Evolutionary conservation across 2,888 invertebrate genomes (phyloP).

Genomic region (Leucophenga montana): DNA sequence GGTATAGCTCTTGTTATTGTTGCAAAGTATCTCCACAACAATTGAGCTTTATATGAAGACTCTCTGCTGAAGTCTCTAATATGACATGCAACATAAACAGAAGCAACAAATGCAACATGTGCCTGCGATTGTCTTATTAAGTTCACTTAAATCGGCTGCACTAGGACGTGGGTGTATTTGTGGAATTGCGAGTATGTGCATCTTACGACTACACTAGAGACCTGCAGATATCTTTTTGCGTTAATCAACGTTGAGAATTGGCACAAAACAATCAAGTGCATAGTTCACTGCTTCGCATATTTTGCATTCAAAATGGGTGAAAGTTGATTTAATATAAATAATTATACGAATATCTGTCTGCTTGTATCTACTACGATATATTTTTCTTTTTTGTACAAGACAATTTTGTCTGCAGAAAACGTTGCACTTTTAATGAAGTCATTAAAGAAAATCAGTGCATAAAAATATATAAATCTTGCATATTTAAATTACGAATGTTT

Average conservation of each 20-base stretch:
- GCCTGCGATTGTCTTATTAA: conserved; percentile 23
- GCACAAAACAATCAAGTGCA: conserved; percentile 24
- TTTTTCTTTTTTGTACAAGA: background rate
- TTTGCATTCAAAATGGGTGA: too few species aligned
- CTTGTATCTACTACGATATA: too few species aligned
- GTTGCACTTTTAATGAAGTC: conserved; percentile 12
- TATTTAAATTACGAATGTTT: conserved; percentile 14
- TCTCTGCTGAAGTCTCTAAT: background rate
- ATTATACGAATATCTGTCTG: too few species aligned
- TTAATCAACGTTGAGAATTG: conserved; percentile 14
- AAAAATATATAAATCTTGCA: conserved; percentile 5
- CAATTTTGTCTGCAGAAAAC: background rate
- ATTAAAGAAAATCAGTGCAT: conserved; percentile 13
- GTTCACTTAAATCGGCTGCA: background rate
- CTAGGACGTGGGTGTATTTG: background rate
- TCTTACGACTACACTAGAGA: too few species aligned
- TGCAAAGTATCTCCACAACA: background rate
- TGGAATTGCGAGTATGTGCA: background rate
- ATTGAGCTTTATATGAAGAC: background rate
- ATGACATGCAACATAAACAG: background rate
- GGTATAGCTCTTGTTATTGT: background rate
- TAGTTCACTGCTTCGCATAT: too few species aligned
- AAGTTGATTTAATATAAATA: background rate
- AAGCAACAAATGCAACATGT: conserved; percentile 1
- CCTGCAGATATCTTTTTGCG: background rate